Evolutionary conservation across 2,888 invertebrate species (phyloP).

Genomic region (Desoria tigrina): DNA sequence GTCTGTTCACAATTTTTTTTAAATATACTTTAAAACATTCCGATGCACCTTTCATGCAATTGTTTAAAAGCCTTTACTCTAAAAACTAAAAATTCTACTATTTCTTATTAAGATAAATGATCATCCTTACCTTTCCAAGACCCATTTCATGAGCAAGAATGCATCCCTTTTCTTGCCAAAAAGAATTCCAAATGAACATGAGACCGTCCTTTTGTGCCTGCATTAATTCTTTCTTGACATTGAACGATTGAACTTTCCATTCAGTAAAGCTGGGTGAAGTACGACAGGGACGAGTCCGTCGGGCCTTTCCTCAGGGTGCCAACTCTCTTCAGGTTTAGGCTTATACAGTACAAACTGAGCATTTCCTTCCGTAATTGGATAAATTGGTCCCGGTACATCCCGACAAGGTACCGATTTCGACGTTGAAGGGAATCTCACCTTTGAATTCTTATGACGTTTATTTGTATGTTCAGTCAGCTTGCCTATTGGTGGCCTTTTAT

Average conservation of each 20-base stretch:
- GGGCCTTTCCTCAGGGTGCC: background rate
- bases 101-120: background rate
- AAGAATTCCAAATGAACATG: constrained; percentile 12
- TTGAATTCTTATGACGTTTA: too few relatives aligned
- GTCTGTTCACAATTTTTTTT: background rate
- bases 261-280: too few relatives aligned
- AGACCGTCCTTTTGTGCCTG: constrained; percentile 8
- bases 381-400: too few relatives aligned
- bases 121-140: constrained; percentile 11
- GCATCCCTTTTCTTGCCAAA: background rate
- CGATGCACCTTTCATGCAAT: too few relatives aligned
- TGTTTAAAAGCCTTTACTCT: too few relatives aligned
- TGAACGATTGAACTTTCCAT: background rate
- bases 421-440: too few relatives aligned
- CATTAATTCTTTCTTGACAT: background rate
- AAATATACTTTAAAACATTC: too few relatives aligned
- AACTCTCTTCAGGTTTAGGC: background rate
- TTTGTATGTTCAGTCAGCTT: too few relatives aligned
- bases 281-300: constrained; percentile 13
- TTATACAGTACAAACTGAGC: background rate
- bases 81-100: too few relatives aligned
- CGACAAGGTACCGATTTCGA: too few relatives aligned
- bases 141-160: constrained; percentile 14
- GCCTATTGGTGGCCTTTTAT: too few relatives aligned
- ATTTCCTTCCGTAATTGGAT: too few relatives aligned